phyloP scores from a whole-genome alignment of 2,797 vertebrate genomes.

The Hoplostethus mediterraneus region DNA sequence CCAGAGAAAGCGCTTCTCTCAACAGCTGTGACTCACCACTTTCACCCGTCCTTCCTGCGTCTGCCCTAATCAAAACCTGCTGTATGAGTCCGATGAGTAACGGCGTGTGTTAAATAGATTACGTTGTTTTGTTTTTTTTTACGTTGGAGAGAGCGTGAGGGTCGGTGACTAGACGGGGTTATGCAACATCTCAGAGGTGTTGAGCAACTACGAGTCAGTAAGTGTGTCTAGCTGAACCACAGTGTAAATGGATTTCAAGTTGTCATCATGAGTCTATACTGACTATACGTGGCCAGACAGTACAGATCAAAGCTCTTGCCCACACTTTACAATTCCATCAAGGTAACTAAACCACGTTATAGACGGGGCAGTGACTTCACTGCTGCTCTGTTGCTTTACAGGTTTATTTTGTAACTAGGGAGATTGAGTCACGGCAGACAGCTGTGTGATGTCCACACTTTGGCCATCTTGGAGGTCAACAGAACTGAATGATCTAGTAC shows the following conservation, averaged over 20 bases:
- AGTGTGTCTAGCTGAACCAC: background rate
- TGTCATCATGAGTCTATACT: background rate
- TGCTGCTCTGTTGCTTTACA: background rate
- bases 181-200: slow-evolving; percentile 3
- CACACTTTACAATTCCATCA: background rate
- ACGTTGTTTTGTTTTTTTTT: background rate
- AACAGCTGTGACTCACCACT: slow-evolving; percentile 33
- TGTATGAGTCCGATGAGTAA: slow-evolving; percentile 13
- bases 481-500: too few relatives aligned
- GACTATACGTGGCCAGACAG: background rate
- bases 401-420: slow-evolving; percentile 33
- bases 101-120: background rate
- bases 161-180: slow-evolving; percentile 18
- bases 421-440: slow-evolving; percentile 20
- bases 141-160: background rate
- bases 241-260: background rate
- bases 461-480: too few relatives aligned
- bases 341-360: background rate
- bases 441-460: slow-evolving; percentile 1
- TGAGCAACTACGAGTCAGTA: slow-evolving; percentile 10
- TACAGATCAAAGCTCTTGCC: background rate
- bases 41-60: slow-evolving; percentile 21
- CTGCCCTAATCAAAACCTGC: background rate
- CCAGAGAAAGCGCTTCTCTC: slow-evolving; percentile 19
- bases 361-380: background rate